Evolutionary conservation across 92 coral and sea anemone genomes (phyloP).

Genomic region (Anthopleura xanthogrammica): DNA sequence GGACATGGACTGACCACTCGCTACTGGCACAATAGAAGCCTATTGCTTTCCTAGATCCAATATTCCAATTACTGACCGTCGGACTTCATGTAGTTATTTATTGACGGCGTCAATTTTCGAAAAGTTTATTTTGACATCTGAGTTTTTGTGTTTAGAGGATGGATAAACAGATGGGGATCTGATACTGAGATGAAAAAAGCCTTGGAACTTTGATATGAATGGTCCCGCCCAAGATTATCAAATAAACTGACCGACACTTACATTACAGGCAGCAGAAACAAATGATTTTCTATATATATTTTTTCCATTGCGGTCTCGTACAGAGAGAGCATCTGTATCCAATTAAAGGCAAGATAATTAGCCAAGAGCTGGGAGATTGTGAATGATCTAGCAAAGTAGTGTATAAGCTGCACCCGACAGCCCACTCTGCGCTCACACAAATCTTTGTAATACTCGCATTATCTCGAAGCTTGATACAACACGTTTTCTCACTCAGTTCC

Average conservation of each 20-base stretch:
- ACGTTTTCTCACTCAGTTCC: slow-evolving; percentile 14
- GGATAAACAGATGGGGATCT: background rate
- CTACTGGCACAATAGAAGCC: background rate
- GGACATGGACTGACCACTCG: background rate
- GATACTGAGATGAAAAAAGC: background rate
- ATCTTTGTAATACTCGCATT: background rate
- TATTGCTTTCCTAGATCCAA: background rate
- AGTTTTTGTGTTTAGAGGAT: background rate
- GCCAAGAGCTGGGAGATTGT: background rate
- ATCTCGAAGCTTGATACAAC: background rate
- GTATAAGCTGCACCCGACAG: slow-evolving; percentile 2
- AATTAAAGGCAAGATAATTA: slow-evolving; percentile 5
- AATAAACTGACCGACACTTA: background rate
- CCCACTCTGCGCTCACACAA: background rate
- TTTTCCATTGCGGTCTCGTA: background rate
- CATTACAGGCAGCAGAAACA: background rate
- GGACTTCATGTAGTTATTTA: background rate
- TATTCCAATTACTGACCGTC: background rate
- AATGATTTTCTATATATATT: background rate
- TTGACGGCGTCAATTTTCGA: background rate
- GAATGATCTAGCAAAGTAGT: background rate
- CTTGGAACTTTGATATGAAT: background rate
- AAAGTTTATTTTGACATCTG: slow-evolving; percentile 6
- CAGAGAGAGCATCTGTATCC: background rate
- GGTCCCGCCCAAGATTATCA: slow-evolving; percentile 3